Evolutionary conservation across 2,888 invertebrate genomes (phyloP).

Genomic region (Apamea sordens): DNA sequence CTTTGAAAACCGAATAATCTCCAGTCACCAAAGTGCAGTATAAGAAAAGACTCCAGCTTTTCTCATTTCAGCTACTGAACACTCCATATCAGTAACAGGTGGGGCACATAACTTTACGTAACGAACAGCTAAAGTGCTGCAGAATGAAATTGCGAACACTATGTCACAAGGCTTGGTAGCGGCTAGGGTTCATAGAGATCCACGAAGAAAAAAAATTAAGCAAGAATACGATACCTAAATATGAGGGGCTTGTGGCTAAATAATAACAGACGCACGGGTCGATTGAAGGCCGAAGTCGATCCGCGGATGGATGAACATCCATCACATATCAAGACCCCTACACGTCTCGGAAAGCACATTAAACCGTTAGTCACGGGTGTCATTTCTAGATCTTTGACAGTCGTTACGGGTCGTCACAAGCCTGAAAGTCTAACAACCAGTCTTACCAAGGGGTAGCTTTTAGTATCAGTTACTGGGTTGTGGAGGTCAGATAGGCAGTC

Average conservation of each 20-base stretch:
- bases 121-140: slow-evolving; percentile 71
- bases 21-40: slow-evolving; percentile 36
- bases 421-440: not conserved
- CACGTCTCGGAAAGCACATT: not conserved
- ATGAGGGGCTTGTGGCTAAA: not conserved
- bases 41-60: slow-evolving; percentile 42
- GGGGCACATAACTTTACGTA: slow-evolving; percentile 77
- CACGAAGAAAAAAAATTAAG: not conserved
- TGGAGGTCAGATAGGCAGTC: too few relatives aligned
- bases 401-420: not conserved
- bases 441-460: not conserved
- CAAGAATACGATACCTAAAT: not conserved
- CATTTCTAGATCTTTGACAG: not conserved
- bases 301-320: not conserved
- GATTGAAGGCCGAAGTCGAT: not conserved
- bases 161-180: slow-evolving; percentile 71
- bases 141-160: slow-evolving; percentile 79
- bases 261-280: not conserved
- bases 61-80: slow-evolving; percentile 67
- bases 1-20: slow-evolving; percentile 1
- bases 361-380: not conserved
- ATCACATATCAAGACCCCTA: not conserved
- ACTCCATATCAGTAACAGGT: slow-evolving; percentile 81
- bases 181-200: slow-evolving; percentile 1
- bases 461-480: too few relatives aligned